Evolutionary conservation across 2,888 invertebrate species (phyloP).

Genomic region (Cheilosia soror): DNA sequence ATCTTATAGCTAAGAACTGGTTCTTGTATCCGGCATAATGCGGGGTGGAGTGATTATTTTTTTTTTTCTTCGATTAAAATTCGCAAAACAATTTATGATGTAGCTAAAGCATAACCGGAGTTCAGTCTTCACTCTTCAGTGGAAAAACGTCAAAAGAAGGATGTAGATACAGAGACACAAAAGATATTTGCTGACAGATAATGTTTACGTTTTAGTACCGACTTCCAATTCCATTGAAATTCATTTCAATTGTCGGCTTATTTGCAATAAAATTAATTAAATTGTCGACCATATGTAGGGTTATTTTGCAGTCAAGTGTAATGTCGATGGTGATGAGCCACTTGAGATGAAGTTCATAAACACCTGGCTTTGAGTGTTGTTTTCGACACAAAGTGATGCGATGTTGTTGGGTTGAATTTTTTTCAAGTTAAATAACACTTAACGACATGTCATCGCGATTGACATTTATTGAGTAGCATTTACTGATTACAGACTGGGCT

Average conservation of each 20-base stretch:
- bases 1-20: constrained; percentile 46
- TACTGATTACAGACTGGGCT: too few species aligned
- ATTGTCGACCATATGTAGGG: too few species aligned
- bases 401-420: too few species aligned
- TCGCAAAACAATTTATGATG: constrained; percentile 37
- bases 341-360: too few species aligned
- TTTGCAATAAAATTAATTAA: constrained; percentile 2
- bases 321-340: too few species aligned
- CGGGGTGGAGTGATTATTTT: constrained; percentile 43
- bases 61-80: constrained; percentile 28
- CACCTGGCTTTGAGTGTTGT: too few species aligned
- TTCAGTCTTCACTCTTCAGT: neutral
- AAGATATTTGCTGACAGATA: neutral
- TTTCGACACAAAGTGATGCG: too few species aligned
- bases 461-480: too few species aligned
- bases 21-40: constrained; percentile 67
- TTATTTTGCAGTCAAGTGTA: too few species aligned
- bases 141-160: constrained; percentile 40
- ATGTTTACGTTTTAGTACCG: constrained; percentile 1
- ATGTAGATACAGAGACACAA: constrained; percentile 17
- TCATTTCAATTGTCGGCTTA: constrained; percentile 18
- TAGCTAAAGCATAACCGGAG: constrained; percentile 27
- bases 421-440: too few species aligned
- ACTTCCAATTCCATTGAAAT: constrained; percentile 18
- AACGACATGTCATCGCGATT: too few species aligned